Evolutionary conservation across 2,797 vertebrate genomes (phyloP), one percentile per base, ranked within the genome.

Genomic region (Scleropages formosus): DNA sequence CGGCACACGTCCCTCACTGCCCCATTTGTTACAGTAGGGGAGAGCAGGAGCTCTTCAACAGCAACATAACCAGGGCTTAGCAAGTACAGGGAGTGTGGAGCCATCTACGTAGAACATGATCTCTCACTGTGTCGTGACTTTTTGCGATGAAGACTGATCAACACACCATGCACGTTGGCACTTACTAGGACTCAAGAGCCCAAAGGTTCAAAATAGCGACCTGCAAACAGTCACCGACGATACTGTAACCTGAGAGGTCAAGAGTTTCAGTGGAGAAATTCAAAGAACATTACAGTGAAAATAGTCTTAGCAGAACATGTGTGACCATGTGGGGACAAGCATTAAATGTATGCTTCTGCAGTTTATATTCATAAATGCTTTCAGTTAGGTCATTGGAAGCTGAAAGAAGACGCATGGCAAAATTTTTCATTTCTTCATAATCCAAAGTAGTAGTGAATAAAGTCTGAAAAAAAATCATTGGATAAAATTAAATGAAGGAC

Each of bases 331-430:
- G 18, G 53, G 3, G 18, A 47, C 16, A 61, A 65, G 59, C 26
- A 51, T 31, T 65, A 22, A 60, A 53, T 56, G 47, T 24, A 66
- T 12, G 62, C 24, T 63, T 51, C 44, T 6, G 4, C n/a, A 27
- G 47, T 56, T 65, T 39, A 66, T 66, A 65, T 47, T 10, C 24
- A 20, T 59, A 20, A 44, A 58, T 73, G 22, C 62, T 47, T 62
- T 12, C 56, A 61, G 49, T 46, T 46, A n/a, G 47, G 58, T 46
- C 46, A 66, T 66, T 22, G 20, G 39, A 65, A 56, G 27, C 20
- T 27, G 31, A 56, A 65, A 27, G 13, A 59, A 77, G 66, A 56
- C 72, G 56, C 60, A 72, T 64, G 64, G 22, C 44, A 58, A 61
- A 68, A 56, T 26, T 67, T 27, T 56, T 59, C 24, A 46, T 58